Evolutionary conservation across 2,888 invertebrate genomes (phyloP).

Genomic region (Geotrupes spiniger): DNA sequence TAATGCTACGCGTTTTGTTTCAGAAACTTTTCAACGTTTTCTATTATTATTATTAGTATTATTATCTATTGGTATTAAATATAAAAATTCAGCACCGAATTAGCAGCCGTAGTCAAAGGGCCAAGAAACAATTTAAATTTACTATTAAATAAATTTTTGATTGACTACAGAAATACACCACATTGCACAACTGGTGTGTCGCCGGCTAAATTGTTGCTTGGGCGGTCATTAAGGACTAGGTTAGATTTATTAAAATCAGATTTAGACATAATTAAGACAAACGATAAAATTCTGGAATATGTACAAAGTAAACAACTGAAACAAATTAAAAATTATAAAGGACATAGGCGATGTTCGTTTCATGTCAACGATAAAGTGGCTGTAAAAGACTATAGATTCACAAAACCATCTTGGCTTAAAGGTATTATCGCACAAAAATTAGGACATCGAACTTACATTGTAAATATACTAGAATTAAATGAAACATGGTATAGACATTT

Average conservation of each 20-base stretch:
- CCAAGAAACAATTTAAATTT: constrained; percentile 23
- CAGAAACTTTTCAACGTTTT: constrained; percentile 27
- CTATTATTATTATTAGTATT: too few species aligned
- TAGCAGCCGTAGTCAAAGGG: constrained; percentile 25
- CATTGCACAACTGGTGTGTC: too few species aligned
- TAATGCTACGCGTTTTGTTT: constrained; percentile 32
- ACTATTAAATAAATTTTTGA: constrained; percentile 20
- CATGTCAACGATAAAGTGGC: too few species aligned
- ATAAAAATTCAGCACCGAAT: constrained; percentile 16
- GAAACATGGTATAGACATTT: not conserved
- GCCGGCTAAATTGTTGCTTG: too few species aligned
- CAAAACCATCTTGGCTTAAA: not conserved
- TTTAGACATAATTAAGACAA: not conserved
- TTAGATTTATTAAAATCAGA: too few species aligned
- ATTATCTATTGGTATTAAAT: constrained; percentile 21
- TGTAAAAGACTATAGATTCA: not conserved
- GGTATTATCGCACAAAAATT: not conserved
- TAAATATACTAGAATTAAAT: not conserved
- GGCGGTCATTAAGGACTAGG: too few species aligned
- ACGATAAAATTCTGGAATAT: too few species aligned
- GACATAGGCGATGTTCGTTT: not conserved
- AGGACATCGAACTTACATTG: not conserved
- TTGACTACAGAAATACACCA: too few species aligned
- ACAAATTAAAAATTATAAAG: not conserved
- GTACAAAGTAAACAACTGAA: too few species aligned